Evolutionary conservation across 2,797 vertebrate genomes (phyloP).

Genomic region (Hippopotamyrus pictus): DNA sequence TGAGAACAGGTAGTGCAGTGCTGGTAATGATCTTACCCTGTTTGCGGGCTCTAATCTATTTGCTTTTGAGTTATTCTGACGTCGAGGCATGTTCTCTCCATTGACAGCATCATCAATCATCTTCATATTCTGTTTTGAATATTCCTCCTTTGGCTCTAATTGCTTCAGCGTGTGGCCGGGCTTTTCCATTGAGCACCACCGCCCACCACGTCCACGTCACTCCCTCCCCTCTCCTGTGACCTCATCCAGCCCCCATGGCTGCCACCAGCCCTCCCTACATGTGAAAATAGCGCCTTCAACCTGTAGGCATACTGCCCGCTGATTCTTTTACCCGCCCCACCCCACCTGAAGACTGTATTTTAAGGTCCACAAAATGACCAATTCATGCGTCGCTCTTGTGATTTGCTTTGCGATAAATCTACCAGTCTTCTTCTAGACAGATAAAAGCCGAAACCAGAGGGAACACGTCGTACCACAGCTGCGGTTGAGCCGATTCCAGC

Average conservation of each 20-base stretch:
- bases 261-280: background rate
- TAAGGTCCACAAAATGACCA: background rate
- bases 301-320: background rate
- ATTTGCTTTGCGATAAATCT: background rate
- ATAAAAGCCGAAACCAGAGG: background rate
- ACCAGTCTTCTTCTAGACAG: background rate
- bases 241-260: background rate
- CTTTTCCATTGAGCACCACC: background rate
- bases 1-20: constrained; percentile 56
- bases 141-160: constrained; percentile 61
- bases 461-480: background rate
- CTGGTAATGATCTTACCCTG: constrained; percentile 66
- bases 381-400: background rate
- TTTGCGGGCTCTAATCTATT: constrained; percentile 70
- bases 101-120: constrained; percentile 74
- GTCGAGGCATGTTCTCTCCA: constrained; percentile 64
- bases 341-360: background rate
- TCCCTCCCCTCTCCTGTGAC: background rate
- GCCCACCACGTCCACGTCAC: background rate
- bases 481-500: background rate
- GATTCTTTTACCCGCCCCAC: background rate
- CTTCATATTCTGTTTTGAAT: constrained; percentile 62
- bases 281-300: too few species aligned
- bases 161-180: constrained; percentile 63
- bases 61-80: constrained; percentile 68